Evolutionary conservation across 2,888 invertebrate genomes (phyloP), one percentile per base, ranked within the genome.

Genomic region (Onthophagus sagittarius): DNA sequence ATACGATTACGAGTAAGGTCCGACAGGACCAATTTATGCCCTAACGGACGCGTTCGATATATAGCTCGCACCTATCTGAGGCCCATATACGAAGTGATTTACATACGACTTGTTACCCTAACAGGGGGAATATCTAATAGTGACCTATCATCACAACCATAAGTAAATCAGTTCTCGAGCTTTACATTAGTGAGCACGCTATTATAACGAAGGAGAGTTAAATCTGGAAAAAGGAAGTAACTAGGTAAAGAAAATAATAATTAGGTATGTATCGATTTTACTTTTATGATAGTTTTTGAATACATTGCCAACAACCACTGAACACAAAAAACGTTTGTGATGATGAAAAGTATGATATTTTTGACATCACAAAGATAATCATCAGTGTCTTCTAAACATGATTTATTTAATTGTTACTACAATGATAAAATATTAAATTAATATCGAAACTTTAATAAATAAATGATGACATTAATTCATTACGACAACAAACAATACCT

Each of bases 21-120:
- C 73, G 80, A 79, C 79, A 79, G 80, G 39, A 53, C 39, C 39
- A 53, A 80, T 80, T 80, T 80, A 80, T 79, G 76, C 65, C 32
- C 71, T 67, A 13, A 65, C 39, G 65, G 71, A 71, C 63, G 69
- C 69, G 39, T 53, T 53, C 39, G 39, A 53, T 53, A 53, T 53
- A 53, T 53, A 53, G 39, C 39, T 53, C 39, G 39, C 39, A 53
- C 39, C 39, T 53, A 53, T 53, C 39, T 53, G 9, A 53, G 11
- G 39, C 39, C 39, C 39, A 53, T 53, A 53, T 53, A 53, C 39
- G 39, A 9, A 53, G 39, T 53, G 39, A 53, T 53, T 53, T 53
- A 53, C 39, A 53, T 53, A 53, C 39, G 39, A 53, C 39, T 53
- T 53, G 39, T 53, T 53, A 53, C 39, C 39, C 39, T 53, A 53